phyloP scores from a whole-genome alignment of 2,797 vertebrate genomes.

The Acridotheres tristis region DNA sequence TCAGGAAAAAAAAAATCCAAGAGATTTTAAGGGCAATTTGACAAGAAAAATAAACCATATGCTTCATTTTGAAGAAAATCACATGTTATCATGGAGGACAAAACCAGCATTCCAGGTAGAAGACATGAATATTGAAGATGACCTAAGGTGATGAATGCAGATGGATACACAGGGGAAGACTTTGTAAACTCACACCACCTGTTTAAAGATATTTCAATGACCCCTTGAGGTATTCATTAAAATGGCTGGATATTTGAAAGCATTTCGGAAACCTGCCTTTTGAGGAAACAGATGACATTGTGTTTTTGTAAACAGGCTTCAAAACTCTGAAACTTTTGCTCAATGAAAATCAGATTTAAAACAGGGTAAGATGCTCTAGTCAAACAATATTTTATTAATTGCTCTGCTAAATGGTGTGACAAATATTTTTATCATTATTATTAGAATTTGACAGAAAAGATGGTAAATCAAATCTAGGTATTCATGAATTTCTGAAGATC shows the following conservation, averaged over 20 bases:
- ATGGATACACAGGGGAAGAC: neutral
- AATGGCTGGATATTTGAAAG: neutral
- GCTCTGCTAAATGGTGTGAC: accelerated
- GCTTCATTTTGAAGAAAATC: neutral
- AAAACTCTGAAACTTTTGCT: neutral
- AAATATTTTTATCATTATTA: neutral
- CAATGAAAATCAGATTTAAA: neutral
- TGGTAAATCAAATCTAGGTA: neutral
- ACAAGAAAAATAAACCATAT: neutral
- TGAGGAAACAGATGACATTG: neutral
- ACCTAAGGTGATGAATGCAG: neutral
- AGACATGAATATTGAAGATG: neutral
- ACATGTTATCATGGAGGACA: neutral
- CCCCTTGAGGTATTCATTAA: neutral
- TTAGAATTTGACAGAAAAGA: neutral
- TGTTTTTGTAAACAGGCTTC: neutral
- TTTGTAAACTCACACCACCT: neutral
- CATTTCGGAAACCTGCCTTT: neutral
- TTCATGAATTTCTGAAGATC: neutral
- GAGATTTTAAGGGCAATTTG: neutral
- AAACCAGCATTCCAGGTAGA: neutral
- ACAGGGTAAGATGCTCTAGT: neutral
- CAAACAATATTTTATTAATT: neutral
- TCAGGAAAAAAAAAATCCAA: neutral
- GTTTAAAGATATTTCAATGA: neutral